Base-by-base conservation (phyloP, 2,888 invertebrate genomes). In the Agriopis aurantiaria region DNA sequence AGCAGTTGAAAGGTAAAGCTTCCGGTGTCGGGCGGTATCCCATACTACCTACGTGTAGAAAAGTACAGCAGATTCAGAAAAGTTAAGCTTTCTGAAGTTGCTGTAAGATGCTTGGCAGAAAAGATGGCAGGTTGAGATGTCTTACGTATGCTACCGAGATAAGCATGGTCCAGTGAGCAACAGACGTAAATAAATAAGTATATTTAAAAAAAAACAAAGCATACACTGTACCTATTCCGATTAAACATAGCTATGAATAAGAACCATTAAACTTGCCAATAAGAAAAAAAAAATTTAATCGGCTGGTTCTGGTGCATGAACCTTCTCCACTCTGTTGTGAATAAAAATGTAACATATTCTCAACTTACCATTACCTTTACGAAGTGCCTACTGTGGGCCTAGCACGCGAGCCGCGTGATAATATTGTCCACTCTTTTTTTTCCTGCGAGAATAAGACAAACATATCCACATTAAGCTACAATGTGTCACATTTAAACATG, bases 11-110 rank as follows among this genome's bases (percentile, higher is more conserved):
- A 60, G 58, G 45, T 68, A 48, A 65, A 70, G 75, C 71, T 71
- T 72, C 64, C 69, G 75, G 75, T 76, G 72, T 65, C 59, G 75
- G 75, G 49, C 41, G 9, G 53, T 69, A 64, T 52, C 23, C 59
- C 52, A 52, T 63, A 68, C 17, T 14, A 9, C 33, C 23, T 51
- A 45, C 3, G 53, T 40, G 10, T 55, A 48, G 8, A 51, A 51
- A 46, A 6, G 33, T 57, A 58, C 17, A 23, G 17, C 23, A 33
- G 2, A 40, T 53, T 53, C 53, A 40, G 23, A 7, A 33, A 53
- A 11, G 33, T 33, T 0, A 4, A 23, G 11, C n/a, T 3, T 52
- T 33, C 52, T 23, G 43, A 61, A 41, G 43, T 61, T 17, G 45
- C 9, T 55, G 46, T 63, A 48, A 56, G 12, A 56, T 41, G 4